These are phyloP conservation scores for Noctua comes DNA, from an alignment of 2,888 invertebrate species.

Conservation along the genomic window DNA sequence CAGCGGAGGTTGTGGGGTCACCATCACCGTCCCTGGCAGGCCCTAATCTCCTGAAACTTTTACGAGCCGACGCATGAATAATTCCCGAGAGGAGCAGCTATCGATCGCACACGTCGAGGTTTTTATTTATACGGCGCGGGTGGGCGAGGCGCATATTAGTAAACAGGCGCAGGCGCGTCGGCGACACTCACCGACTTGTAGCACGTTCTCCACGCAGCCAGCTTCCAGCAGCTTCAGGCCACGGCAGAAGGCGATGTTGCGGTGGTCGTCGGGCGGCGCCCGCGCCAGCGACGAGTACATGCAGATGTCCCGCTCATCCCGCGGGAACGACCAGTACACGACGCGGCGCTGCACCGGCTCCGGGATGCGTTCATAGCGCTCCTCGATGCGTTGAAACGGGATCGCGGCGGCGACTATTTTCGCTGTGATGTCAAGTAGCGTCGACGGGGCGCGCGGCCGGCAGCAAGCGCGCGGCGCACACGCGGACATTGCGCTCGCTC, in stretches of 20 bases:
- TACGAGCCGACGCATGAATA: constrained; percentile 89
- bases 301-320: constrained; percentile 96
- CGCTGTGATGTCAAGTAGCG: constrained; percentile 95
- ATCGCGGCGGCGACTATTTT: constrained; percentile 96
- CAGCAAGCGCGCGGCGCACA: constrained; percentile 90
- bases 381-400: constrained; percentile 96
- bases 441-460: constrained; percentile 92
- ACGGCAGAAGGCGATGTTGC: constrained; percentile 96
- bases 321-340: constrained; percentile 97
- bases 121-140: constrained; percentile 90
- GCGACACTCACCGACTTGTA: constrained; percentile 96
- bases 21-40: constrained; percentile 73
- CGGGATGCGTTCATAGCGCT: constrained; percentile 96
- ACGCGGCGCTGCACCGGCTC: constrained; percentile 96
- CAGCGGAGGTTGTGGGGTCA: constrained; percentile 66
- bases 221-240: constrained; percentile 95
- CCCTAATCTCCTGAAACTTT: constrained; percentile 88
- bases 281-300: constrained; percentile 95
- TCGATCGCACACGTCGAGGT: constrained; percentile 90
- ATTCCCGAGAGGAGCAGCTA: constrained; percentile 90
- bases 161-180: constrained; percentile 89
- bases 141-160: constrained; percentile 90
- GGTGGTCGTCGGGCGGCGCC: constrained; percentile 92
- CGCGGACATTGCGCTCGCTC: constrained; percentile 89
- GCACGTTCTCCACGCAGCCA: constrained; percentile 95